Evolutionary conservation across 2,888 invertebrate species (phyloP).

Genomic region (Saturnia japonica): DNA sequence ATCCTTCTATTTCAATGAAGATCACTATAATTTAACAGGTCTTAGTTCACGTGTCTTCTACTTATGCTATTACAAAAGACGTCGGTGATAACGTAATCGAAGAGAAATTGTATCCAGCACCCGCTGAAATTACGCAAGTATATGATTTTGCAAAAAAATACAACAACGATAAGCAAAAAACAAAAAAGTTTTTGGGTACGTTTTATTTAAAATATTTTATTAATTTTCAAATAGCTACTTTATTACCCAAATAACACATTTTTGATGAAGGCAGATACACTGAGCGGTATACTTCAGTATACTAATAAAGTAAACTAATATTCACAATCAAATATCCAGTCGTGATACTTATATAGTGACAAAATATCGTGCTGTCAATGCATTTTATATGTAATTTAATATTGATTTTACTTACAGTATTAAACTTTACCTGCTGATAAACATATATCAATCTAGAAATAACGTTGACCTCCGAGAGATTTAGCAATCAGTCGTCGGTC

Average conservation of each 20-base stretch:
- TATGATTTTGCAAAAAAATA: conserved; percentile 10
- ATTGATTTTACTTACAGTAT: no score
- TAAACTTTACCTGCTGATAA: no score
- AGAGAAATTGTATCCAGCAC: conserved; percentile 6
- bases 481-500: neutral
- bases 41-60: neutral
- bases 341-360: no score
- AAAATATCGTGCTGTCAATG: no score
- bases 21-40: neutral
- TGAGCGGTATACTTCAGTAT: no score
- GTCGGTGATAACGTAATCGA: neutral
- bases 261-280: neutral
- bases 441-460: neutral
- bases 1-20: neutral
- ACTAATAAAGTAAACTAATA: no score
- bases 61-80: neutral
- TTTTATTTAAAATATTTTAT: neutral
- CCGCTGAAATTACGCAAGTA: neutral
- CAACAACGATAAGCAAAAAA: neutral
- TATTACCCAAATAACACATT: no score
- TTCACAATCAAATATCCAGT: no score
- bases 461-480: neutral
- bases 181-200: neutral
- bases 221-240: neutral
- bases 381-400: no score